phyloP scores from a whole-genome alignment of 2,797 vertebrate species.

The Enteromius thamalakanensis region DNA sequence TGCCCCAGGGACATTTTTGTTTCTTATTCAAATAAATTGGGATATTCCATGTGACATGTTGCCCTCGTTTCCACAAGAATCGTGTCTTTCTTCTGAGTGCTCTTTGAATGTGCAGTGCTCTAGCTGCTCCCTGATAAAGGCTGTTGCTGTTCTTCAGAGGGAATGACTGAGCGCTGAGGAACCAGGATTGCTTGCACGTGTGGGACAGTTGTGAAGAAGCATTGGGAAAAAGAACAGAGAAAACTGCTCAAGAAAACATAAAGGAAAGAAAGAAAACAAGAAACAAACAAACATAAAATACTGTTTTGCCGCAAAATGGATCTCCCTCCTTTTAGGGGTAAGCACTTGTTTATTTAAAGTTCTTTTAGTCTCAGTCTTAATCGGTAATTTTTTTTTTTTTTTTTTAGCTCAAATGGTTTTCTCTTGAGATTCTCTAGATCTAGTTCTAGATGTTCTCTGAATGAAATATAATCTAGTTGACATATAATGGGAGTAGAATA shows the following conservation, averaged over 20 bases:
- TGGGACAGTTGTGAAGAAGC: slow-evolving; percentile 51
- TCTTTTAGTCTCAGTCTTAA: neutral
- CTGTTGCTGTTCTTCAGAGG: slow-evolving; percentile 47
- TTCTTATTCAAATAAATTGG: slow-evolving; percentile 52
- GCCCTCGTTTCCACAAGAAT: slow-evolving; percentile 47
- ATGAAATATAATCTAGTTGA: slow-evolving; percentile 36
- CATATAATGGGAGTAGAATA: slow-evolving; percentile 42
- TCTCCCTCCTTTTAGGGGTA: slow-evolving; percentile 78
- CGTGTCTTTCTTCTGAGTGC: slow-evolving; percentile 44
- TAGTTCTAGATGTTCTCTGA: slow-evolving; percentile 22
- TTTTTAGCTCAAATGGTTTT: neutral
- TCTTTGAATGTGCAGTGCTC: slow-evolving; percentile 37
- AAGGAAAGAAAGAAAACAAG: slow-evolving; percentile 57
- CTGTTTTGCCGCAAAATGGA: slow-evolving; percentile 72
- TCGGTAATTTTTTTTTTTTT: neutral
- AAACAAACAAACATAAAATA: slow-evolving; percentile 55
- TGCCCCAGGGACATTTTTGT: slow-evolving; percentile 46
- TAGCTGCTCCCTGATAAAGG: slow-evolving; percentile 43
- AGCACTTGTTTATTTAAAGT: slow-evolving; percentile 40
- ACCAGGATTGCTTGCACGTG: slow-evolving; percentile 56
- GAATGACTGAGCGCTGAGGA: slow-evolving; percentile 58
- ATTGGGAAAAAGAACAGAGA: slow-evolving; percentile 34
- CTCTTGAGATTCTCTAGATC: neutral
- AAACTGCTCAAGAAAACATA: slow-evolving; percentile 44
- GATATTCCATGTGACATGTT: slow-evolving; percentile 57